Conservation (phyloP, 92 coral and sea anemone genomes). For the Zoanthus gigantus region DNA sequence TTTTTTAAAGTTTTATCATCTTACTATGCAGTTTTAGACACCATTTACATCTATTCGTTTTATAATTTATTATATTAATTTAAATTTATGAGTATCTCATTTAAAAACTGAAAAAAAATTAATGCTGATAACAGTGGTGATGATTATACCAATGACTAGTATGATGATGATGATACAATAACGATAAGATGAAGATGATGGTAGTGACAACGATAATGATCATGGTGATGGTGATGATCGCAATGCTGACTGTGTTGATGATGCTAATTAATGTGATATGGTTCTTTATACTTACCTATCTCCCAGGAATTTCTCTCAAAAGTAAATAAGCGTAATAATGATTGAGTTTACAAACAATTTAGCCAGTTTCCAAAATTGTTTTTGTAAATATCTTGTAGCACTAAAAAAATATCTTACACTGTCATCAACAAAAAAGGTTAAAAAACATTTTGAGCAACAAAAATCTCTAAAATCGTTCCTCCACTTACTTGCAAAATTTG, state of each 20-base stretch:
- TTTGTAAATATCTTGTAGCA: too few species aligned
- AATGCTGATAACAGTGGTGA: not conserved
- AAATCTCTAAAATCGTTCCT: not conserved
- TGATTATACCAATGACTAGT: not conserved
- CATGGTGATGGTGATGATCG: not conserved
- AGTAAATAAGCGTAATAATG: not conserved
- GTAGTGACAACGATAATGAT: not conserved
- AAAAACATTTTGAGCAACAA: not conserved
- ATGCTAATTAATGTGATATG: not conserved
- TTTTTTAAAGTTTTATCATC: too few species aligned
- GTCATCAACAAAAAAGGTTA: not conserved
- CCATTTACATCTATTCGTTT: too few species aligned
- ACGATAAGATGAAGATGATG: not conserved
- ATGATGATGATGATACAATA: not conserved
- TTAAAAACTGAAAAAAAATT: not conserved
- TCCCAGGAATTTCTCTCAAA: too few species aligned
- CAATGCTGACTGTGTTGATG: not conserved
- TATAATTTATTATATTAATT: too few species aligned
- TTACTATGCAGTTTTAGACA: too few species aligned
- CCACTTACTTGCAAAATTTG: slow-evolving; percentile 93
- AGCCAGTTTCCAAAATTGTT: not conserved
- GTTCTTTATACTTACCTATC: too few species aligned
- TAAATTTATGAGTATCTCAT: too few species aligned
- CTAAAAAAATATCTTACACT: not conserved
- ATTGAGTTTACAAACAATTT: not conserved